Evolutionary conservation across 2,888 invertebrate species (phyloP), one percentile per base, ranked within the genome.

Genomic region (Metopia argyrocephala): DNA sequence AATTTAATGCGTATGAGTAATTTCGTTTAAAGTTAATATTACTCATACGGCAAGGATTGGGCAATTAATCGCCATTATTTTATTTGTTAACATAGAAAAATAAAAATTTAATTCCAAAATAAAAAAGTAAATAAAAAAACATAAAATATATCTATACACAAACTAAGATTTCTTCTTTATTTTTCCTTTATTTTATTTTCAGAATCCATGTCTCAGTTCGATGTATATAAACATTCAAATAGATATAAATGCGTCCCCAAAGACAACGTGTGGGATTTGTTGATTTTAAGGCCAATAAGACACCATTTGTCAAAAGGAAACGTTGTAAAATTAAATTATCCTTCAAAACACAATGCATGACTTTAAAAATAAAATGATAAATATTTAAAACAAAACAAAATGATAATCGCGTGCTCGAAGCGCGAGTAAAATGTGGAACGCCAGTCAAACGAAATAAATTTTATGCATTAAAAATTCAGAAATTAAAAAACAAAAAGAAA

Each of bases 201-300:
- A 84, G 83, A 79, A 75, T 65, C 56, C 73, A 83, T 84, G 82
- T 78, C 75, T 78, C 80, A 82, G 74, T 76, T 84, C 84, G 66
- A 85, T 84, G 84, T 82, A 68, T 38, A 9, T 79, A 82, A 71
- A 82, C 79, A 65, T 64, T 79, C 73, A 73, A 85, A 88, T 83
- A 85, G 85, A 84, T 86, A 87, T 88, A 88, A 88, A 88, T 88
- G 88, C 88, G 88, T 88, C 86, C 87, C 88, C 87, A 85, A 88
- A 87, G 84, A 86, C 84, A 85, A 85, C 85, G 86, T 84, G 86
- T 86, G 87, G 87, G 87, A 88, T 87, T 87, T 87, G 87, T 87
- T 87, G 86, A 87, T 86, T 87, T 87, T 86, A 87, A 86, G 85
- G 84, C 84, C 85, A 68, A 73, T 78, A 86, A 87, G 85, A 87